Conservation (phyloP, 2,888 invertebrate species). For the Drosophila lutescens region DNA sequence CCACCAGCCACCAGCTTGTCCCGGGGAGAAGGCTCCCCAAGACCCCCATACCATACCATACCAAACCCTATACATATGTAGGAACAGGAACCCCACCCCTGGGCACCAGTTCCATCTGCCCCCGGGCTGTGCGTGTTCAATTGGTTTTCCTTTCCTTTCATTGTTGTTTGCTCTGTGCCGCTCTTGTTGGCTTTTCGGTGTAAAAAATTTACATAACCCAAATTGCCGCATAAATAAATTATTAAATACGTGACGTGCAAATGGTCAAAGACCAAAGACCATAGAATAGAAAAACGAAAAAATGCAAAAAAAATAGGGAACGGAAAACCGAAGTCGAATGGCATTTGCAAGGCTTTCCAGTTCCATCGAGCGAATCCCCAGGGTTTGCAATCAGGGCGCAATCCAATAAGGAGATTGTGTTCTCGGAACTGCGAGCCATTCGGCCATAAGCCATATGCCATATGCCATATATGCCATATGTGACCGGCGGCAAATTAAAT, state of each 20-base stretch:
- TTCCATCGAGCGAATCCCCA: slow-evolving; percentile 31
- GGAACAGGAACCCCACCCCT: background rate
- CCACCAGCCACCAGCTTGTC: slow-evolving; percentile 22
- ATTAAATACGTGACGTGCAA: slow-evolving; percentile 72
- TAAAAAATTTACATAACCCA: slow-evolving; percentile 79
- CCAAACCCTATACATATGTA: background rate
- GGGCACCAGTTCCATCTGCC: slow-evolving; percentile 9
- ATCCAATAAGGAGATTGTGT: slow-evolving; percentile 43
- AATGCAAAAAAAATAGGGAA: background rate
- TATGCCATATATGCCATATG: background rate
- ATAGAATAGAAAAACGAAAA: too few relatives aligned
- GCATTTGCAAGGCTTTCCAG: slow-evolving; percentile 30
- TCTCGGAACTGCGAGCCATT: slow-evolving; percentile 5
- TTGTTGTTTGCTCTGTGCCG: slow-evolving; percentile 11
- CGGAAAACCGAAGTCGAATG: background rate
- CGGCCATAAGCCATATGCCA: slow-evolving; percentile 5
- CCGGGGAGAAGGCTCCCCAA: slow-evolving; percentile 1
- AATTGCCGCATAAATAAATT: slow-evolving; percentile 79
- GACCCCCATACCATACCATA: background rate
- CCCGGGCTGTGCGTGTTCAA: slow-evolving; percentile 64
- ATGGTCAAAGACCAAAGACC: slow-evolving; percentile 24
- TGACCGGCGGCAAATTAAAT: slow-evolving; percentile 3
- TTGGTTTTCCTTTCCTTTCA: slow-evolving; percentile 54
- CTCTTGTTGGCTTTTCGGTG: slow-evolving; percentile 48
- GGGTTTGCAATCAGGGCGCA: slow-evolving; percentile 45